Evolutionary conservation across 2,797 vertebrate genomes (phyloP).

Genomic region (Liasis olivaceus): DNA sequence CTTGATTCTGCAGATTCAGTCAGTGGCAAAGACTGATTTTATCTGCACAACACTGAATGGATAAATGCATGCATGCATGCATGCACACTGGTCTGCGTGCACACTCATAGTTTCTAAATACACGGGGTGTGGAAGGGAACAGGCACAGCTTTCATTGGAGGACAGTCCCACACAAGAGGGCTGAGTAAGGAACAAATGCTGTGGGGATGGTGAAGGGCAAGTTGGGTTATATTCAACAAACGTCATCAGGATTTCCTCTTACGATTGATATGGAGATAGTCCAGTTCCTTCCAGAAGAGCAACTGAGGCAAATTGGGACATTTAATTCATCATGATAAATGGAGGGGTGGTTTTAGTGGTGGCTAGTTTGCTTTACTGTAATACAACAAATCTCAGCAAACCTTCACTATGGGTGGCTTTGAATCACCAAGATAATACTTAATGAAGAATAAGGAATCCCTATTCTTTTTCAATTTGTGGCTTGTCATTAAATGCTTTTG

Average conservation of each 20-base stretch:
- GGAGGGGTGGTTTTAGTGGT: neutral
- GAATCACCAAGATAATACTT: conserved; percentile 22
- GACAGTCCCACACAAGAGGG: neutral
- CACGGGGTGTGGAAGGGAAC: neutral
- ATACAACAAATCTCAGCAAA: neutral
- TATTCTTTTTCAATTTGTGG: conserved; percentile 43
- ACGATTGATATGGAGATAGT: neutral
- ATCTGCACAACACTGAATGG: neutral
- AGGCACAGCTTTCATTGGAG: neutral
- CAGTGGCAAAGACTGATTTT: neutral
- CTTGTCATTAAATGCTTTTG: conserved; percentile 41
- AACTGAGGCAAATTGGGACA: conserved; percentile 20
- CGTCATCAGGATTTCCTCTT: neutral
- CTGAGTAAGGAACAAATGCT: too few relatives aligned
- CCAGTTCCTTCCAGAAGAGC: neutral
- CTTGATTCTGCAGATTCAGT: neutral
- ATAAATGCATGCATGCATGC: neutral
- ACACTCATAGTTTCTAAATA: neutral
- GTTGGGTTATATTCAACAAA: neutral
- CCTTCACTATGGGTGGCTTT: conserved; percentile 37
- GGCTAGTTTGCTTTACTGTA: conserved; percentile 22
- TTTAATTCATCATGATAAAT: neutral
- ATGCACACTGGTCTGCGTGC: neutral
- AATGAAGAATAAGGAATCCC: conserved; percentile 42
- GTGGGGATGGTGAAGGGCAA: neutral